Evolutionary conservation across 2,888 invertebrate genomes (phyloP).

Genomic region (Noctua pronuba): DNA sequence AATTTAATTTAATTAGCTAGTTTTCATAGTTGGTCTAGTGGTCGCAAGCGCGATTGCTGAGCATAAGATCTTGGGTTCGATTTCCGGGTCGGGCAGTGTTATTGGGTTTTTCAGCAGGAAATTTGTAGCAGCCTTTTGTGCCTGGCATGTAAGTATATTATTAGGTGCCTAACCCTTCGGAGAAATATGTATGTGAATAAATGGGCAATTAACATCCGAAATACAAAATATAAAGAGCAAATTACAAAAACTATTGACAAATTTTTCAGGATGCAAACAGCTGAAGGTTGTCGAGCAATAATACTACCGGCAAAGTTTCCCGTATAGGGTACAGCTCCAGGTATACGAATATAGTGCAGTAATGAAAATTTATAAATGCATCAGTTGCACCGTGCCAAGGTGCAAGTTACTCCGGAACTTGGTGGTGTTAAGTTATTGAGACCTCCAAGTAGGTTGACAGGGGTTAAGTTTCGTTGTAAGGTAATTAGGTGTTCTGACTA

Average conservation of each 20-base stretch:
- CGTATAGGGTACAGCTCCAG: not conserved
- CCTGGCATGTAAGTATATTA: too few relatives aligned
- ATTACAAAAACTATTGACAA: not conserved
- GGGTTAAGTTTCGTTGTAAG: not conserved
- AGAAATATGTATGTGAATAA: too few relatives aligned
- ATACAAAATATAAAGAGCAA: not conserved
- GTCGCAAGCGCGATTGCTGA: too few relatives aligned
- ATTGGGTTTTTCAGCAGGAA: too few relatives aligned
- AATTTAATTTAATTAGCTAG: too few relatives aligned
- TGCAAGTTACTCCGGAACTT: constrained; percentile 23
- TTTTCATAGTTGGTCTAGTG: too few relatives aligned
- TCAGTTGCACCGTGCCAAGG: constrained; percentile 1
- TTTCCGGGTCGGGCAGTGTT: too few relatives aligned
- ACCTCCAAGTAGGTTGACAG: not conserved
- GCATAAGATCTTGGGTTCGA: too few relatives aligned
- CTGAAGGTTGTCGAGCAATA: not conserved
- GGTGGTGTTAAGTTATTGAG: constrained; percentile 11
- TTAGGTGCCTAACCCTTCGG: too few relatives aligned
- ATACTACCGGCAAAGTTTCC: not conserved
- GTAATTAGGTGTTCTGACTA: not conserved
- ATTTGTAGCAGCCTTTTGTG: too few relatives aligned
- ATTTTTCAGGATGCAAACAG: not conserved
- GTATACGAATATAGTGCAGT: constrained; percentile 3
- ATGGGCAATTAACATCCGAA: too few relatives aligned
- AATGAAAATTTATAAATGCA: constrained; percentile 54